Percentiles rank a stretch among this genome's conserved stretches.
These are phyloP conservation scores for Menura novaehollandiae DNA, from an alignment of 2,113 vertebrate species.

Conservation along the genomic window DNA sequence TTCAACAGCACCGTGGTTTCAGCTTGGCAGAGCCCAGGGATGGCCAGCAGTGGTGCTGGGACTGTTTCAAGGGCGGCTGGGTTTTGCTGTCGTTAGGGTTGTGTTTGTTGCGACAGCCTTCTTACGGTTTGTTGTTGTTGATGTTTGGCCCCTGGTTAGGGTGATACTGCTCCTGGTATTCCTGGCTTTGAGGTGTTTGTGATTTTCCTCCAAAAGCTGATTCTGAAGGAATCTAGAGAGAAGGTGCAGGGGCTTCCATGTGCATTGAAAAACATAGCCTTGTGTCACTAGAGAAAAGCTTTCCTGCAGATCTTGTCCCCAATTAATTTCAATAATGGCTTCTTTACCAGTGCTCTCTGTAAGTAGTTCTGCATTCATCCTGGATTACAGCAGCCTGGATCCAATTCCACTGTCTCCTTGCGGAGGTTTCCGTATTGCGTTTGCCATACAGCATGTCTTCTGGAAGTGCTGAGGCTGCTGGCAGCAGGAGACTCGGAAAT, in stretches of 20 bases:
- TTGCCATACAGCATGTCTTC: background rate
- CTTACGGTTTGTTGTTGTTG: too few relatives aligned
- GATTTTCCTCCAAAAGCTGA: background rate
- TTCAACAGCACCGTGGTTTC: accelerated
- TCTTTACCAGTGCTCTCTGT: background rate
- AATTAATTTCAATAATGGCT: background rate
- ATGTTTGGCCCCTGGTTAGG: background rate
- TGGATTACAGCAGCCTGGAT: background rate
- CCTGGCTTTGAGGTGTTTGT: background rate
- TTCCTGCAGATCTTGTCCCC: background rate
- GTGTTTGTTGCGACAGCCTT: background rate
- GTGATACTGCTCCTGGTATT: background rate
- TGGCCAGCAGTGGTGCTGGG: background rate
- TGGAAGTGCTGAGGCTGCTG: background rate
- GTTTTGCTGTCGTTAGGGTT: background rate
- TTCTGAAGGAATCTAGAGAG: background rate
- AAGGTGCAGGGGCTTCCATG: accelerated
- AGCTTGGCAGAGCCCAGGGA: background rate
- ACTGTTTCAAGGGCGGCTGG: background rate
- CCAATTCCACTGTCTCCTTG: background rate
- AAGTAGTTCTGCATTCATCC: background rate
- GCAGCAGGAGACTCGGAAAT: background rate
- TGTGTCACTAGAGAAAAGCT: background rate
- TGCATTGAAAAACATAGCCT: background rate
- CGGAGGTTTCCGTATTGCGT: background rate